Conservation (phyloP, 37 sponge, comb jelly and placozoan species). For the Hexactinellida sp. region DNA sequence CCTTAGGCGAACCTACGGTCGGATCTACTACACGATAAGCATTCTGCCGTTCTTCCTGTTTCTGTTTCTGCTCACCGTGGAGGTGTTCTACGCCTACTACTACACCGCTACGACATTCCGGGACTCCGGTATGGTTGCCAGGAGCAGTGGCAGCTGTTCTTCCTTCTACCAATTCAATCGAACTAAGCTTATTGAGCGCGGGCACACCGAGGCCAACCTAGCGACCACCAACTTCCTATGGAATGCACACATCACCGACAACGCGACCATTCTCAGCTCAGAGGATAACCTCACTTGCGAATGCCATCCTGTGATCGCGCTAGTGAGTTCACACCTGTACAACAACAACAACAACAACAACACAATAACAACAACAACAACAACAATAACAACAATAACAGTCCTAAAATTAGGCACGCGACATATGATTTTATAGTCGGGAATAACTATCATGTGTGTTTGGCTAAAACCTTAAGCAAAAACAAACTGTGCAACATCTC, state of each 20-base stretch:
- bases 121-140: background rate
- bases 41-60: background rate
- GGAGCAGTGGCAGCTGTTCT: background rate
- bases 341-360: too few species aligned
- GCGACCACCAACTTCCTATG: background rate
- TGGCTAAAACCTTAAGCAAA: too few species aligned
- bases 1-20: background rate
- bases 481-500: too few species aligned
- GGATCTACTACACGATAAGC: background rate
- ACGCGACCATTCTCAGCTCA: background rate
- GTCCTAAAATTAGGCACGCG: too few species aligned
- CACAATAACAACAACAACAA: too few species aligned
- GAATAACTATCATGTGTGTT: too few species aligned
- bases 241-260: background rate
- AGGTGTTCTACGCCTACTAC: background rate
- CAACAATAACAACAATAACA: too few species aligned
- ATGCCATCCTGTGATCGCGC: background rate
- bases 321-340: background rate
- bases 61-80: background rate
- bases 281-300: background rate
- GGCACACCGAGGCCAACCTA: background rate
- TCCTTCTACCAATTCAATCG: background rate
- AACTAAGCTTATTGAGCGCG: background rate
- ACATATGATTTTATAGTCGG: too few species aligned
- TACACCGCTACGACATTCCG: background rate